Percentiles rank a stretch among this genome's conserved stretches.
Evolutionary conservation across 2,113 vertebrate genomes (phyloP).

Genomic region (Myiagra hebetior): DNA sequence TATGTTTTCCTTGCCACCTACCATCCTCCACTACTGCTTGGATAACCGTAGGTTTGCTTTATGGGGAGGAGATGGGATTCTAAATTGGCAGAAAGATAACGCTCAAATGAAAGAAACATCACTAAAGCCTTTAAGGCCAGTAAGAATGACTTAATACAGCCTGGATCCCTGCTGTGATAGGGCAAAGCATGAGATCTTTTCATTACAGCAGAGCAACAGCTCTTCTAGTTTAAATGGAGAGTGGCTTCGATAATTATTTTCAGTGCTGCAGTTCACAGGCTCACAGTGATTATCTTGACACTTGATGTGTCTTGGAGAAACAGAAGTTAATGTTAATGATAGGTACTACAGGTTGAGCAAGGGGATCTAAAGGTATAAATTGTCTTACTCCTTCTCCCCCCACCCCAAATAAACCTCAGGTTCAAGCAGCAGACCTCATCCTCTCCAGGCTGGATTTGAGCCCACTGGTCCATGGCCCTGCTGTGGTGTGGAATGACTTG

Average conservation of each 20-base stretch:
- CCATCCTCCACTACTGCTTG: not conserved
- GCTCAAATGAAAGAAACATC: not conserved
- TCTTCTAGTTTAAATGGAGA: not conserved
- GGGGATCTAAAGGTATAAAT: not conserved
- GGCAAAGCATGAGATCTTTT: conserved; percentile 6
- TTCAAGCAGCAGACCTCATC: not conserved
- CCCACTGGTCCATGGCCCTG: rapidly evolving
- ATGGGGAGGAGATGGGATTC: not conserved
- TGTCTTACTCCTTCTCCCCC: not conserved
- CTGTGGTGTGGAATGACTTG: not conserved
- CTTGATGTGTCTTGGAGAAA: not conserved
- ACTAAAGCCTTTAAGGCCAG: not conserved
- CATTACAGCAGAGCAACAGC: not conserved
- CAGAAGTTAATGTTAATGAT: not conserved
- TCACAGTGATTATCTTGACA: not conserved
- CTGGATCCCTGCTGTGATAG: not conserved
- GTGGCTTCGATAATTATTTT: not conserved
- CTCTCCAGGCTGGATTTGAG: not conserved
- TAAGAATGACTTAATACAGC: conserved; percentile 2
- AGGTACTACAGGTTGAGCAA: not conserved
- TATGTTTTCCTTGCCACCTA: not conserved
- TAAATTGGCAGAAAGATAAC: not conserved
- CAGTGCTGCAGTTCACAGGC: not conserved
- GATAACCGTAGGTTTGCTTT: not conserved
- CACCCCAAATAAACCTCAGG: not conserved